Evolutionary conservation across 2,888 invertebrate genomes (phyloP).

Genomic region (Limnephilus marmoratus): DNA sequence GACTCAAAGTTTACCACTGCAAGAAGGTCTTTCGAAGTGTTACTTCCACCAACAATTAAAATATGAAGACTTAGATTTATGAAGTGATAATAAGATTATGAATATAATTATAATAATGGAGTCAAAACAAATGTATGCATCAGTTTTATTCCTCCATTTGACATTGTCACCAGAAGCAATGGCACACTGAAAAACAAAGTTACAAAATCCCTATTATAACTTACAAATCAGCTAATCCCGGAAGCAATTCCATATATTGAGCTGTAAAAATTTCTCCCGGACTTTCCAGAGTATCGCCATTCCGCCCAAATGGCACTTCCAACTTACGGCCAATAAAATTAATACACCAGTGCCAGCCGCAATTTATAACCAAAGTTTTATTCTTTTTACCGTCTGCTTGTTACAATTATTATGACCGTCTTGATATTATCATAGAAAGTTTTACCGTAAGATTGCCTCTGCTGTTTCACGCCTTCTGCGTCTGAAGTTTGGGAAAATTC

Average conservation of each 20-base stretch:
- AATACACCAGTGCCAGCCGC: conserved; percentile 59
- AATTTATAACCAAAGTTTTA: conserved; percentile 64
- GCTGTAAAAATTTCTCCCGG: conserved; percentile 47
- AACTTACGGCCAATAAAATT: conserved; percentile 57
- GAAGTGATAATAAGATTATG: too few species aligned
- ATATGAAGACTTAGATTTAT: too few species aligned
- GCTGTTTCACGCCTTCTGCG: conserved; percentile 16
- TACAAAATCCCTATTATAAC: background rate
- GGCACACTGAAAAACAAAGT: too few species aligned
- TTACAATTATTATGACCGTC: conserved; percentile 63
- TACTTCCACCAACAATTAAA: too few species aligned
- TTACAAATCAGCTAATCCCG: conserved; percentile 44
- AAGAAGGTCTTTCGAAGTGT: too few species aligned
- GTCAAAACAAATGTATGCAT: too few species aligned
- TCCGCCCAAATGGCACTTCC: conserved; percentile 22
- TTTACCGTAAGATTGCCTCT: conserved; percentile 43
- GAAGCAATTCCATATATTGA: conserved; percentile 44
- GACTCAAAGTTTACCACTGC: too few species aligned
- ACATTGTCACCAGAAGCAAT: too few species aligned
- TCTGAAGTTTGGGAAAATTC: background rate
- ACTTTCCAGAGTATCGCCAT: conserved; percentile 44
- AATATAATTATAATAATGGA: too few species aligned
- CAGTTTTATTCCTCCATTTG: too few species aligned
- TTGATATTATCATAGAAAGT: conserved; percentile 53
- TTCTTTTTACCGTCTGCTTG: conserved; percentile 62